These are phyloP conservation scores for Ylistrum balloti DNA, from an alignment of 1,140 invertebrate genomes.

Conservation along the genomic window DNA sequence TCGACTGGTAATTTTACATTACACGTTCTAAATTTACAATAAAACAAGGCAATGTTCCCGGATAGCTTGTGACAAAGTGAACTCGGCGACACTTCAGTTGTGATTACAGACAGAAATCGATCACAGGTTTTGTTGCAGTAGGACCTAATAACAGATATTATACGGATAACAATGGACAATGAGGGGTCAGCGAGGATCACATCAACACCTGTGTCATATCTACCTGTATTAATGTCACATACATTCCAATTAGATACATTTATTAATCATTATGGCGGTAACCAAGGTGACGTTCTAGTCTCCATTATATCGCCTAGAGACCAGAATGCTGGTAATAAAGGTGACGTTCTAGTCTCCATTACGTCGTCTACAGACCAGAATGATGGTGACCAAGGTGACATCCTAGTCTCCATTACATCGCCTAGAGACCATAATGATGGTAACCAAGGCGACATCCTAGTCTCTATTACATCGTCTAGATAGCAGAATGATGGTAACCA, in stretches of 20 bases:
- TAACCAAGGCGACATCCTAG: neutral
- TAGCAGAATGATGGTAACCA: too few species aligned
- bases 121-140: neutral
- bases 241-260: neutral
- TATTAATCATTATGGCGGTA: neutral
- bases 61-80: too few species aligned
- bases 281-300: too few species aligned
- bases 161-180: constrained; percentile 13
- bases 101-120: neutral
- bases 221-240: neutral
- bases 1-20: too few species aligned
- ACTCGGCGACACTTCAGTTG: neutral
- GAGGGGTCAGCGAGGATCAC: neutral
- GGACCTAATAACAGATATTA: neutral
- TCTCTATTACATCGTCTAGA: neutral
- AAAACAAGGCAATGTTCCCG: too few species aligned
- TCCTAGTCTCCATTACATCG: neutral
- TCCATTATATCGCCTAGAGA: too few species aligned
- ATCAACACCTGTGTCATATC: neutral
- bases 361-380: too few species aligned
- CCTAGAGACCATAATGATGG: neutral
- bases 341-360: too few species aligned
- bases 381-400: neutral
- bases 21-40: too few species aligned
- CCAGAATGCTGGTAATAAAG: too few species aligned